These are phyloP conservation scores for Lycopodina hypogea DNA, from an alignment of 37 sponge, comb jelly and placozoan species.

Conservation along the genomic window DNA sequence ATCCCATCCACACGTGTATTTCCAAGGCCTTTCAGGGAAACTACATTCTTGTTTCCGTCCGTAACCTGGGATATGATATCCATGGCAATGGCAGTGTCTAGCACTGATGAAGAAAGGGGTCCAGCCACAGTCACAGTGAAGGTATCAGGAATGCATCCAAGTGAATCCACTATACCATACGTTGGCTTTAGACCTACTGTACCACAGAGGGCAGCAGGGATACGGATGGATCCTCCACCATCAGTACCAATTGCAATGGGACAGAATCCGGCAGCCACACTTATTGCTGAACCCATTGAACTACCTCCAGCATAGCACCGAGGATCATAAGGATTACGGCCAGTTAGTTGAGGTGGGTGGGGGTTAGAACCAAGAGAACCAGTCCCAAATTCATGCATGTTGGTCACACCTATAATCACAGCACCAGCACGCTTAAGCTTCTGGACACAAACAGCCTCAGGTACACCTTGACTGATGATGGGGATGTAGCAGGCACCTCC, in stretches of 20 bases:
- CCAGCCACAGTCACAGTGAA: conserved; percentile 60
- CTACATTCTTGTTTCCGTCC: conserved; percentile 21
- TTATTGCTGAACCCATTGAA: conserved; percentile 80
- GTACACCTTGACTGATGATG: conserved; percentile 10
- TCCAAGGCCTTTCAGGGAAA: conserved; percentile 45
- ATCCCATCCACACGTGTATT: conserved; percentile 41
- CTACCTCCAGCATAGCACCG: conserved; percentile 84
- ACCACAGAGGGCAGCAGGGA: conserved; percentile 87
- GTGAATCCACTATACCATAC: conserved; percentile 35
- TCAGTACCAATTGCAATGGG: conserved; percentile 86
- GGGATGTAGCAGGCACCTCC: conserved; percentile 49
- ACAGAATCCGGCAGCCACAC: conserved; percentile 86
- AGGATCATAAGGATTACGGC: conserved; percentile 89
- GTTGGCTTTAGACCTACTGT: conserved; percentile 90
- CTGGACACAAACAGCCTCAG: conserved; percentile 43
- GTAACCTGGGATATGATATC: conserved; percentile 39
- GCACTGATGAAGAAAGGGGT: conserved; percentile 53
- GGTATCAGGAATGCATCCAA: conserved; percentile 13
- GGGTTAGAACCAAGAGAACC: conserved; percentile 89
- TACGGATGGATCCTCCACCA: conserved; percentile 92
- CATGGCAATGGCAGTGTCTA: conserved; percentile 60
- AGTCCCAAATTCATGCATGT: conserved; percentile 90
- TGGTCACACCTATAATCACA: conserved; percentile 84
- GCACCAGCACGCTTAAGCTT: conserved; percentile 81
- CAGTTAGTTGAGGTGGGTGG: conserved; percentile 62